Evolutionary conservation across 2,797 vertebrate genomes (phyloP), one percentile per base, ranked within the genome.

Genomic region (Tamandua tetradactyla): DNA sequence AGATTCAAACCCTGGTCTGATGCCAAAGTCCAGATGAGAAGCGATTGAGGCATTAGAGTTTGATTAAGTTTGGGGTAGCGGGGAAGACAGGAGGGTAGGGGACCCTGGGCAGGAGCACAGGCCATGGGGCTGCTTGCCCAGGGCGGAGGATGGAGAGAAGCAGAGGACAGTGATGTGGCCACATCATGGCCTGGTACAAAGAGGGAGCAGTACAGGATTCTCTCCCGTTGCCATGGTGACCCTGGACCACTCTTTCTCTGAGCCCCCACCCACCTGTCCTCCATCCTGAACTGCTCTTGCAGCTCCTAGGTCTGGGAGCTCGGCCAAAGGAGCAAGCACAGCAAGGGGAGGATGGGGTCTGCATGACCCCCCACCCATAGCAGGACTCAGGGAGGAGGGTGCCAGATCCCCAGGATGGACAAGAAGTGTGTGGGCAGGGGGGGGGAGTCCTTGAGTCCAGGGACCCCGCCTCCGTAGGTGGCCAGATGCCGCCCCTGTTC

Each of bases 201-300:
- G 64, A 30, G 47, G 69, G 27, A 74, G 49, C 69, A 40, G 17
- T 57, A 22, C 14, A 27, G 87, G 30, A 85, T 0, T 35, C 71
- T 80, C 40, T 76, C 83, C 52, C 6, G 85, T 94, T 87, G 74
- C 85, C 87, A 94, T 91, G 95, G 87, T 8, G 42, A 94, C 94
- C 76, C 82, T 64, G 94, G 93, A 88, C 90, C 82, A 23, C 87
- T 87, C 78, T 86, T 37, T n/a, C 23, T 57, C 37, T 18, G 27
- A 42, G 40, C 42, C 85, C 78, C 64, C 8, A 25, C 57, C 87
- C 71, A 69, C 95, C 75, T 74, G 82, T 52, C 89, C 52, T 92
- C 87, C 68, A 40, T 14, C n/a, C 52, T n/a, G 59, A n/a, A 72
- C 55, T 17, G 52, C 55, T 76, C 59, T 42, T 2, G 14, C 4